Evolutionary conservation across 2,888 invertebrate species (phyloP).

Genomic region (Hedychridium roseum): DNA sequence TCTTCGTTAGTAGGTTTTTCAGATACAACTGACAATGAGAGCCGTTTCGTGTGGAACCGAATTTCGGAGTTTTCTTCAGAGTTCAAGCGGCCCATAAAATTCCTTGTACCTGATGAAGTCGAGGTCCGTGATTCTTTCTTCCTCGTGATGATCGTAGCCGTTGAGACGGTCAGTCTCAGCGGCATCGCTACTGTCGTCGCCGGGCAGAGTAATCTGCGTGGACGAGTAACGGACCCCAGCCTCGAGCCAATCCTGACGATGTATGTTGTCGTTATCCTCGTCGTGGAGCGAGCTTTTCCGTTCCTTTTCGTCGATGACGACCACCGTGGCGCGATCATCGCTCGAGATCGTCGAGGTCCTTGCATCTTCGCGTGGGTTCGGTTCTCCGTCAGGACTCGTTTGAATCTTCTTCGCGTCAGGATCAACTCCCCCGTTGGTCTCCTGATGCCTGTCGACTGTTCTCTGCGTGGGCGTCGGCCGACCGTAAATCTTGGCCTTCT

Average conservation of each 20-base stretch:
- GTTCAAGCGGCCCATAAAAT: no score
- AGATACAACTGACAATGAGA: no score
- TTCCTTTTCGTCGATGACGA: slow-evolving; percentile 54
- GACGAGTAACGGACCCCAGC: slow-evolving; percentile 59
- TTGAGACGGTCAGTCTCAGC: no score
- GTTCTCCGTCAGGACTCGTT: background rate
- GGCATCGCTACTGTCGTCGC: slow-evolving; percentile 36
- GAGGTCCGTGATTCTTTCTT: slow-evolving; percentile 46
- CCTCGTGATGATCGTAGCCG: slow-evolving; percentile 35
- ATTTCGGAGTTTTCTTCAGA: no score
- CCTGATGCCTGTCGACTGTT: slow-evolving; percentile 15
- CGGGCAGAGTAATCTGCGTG: slow-evolving; percentile 57
- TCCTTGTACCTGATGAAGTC: slow-evolving; percentile 57
- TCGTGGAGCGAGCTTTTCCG: slow-evolving; percentile 38
- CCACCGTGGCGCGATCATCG: slow-evolving; percentile 52
- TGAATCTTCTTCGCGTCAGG: background rate
- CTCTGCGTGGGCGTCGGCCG: slow-evolving; percentile 24
- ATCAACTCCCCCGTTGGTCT: background rate
- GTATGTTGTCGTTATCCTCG: slow-evolving; percentile 52
- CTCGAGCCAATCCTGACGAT: slow-evolving; percentile 59
- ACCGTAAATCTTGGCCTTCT: slow-evolving; percentile 5
- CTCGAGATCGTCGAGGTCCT: slow-evolving; percentile 31
- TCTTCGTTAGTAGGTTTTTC: no score
- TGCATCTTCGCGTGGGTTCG: slow-evolving; percentile 7
- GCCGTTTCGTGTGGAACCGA: no score